A percentile compares a stretch with the other conserved stretches of the same genome.
phyloP scores from a whole-genome alignment of 2,113 vertebrate species.

The Neomonachus schauinslandi region DNA sequence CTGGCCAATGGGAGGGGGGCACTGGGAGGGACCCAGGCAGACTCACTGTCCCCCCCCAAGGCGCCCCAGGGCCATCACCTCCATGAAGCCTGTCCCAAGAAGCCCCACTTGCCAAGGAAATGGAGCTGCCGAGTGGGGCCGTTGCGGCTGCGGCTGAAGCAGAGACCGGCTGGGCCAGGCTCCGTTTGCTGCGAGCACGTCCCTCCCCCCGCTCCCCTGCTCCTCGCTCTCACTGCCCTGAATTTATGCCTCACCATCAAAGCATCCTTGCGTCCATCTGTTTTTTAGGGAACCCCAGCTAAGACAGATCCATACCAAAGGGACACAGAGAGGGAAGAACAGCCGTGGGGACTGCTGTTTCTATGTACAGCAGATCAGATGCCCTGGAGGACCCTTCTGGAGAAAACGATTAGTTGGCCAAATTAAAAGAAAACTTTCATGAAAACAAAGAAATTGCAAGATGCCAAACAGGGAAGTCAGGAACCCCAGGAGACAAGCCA shows the following conservation, averaged over 20 bases:
- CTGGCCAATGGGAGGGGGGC: too few species aligned
- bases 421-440: background rate
- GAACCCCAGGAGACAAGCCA: background rate
- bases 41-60: accelerated
- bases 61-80: background rate
- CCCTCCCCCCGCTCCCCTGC: background rate
- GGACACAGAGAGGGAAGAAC: background rate
- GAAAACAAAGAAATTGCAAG: background rate
- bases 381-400: background rate
- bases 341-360: too few species aligned
- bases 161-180: background rate
- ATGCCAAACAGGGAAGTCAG: background rate
- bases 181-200: accelerated
- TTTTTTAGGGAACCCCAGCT: background rate
- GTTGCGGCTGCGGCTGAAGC: too few species aligned
- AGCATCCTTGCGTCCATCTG: background rate
- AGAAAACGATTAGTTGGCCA: background rate
- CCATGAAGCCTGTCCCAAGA: background rate
- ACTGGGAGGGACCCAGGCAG: background rate
- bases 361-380: background rate
- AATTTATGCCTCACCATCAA: too few species aligned
- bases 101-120: background rate
- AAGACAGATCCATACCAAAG: too few species aligned
- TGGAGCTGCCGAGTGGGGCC: background rate
- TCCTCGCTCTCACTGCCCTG: background rate